Conservation (phyloP, 2,797 vertebrate genomes). For the Catharus ustulatus region DNA sequence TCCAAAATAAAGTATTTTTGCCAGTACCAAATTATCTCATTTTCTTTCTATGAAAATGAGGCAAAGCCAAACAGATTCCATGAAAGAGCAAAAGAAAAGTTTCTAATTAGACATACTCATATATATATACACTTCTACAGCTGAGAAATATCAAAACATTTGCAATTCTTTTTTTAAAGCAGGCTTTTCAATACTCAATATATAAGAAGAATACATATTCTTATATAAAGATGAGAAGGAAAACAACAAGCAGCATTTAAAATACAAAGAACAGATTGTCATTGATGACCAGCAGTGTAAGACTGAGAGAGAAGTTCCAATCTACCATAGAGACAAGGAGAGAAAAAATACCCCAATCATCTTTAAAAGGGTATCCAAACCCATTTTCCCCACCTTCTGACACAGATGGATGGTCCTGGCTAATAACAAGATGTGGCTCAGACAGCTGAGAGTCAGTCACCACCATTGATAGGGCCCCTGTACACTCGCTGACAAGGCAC, state of each 20-base stretch:
- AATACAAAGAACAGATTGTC: not conserved
- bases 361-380: not conserved
- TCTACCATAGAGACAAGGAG: not conserved
- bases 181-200: not conserved
- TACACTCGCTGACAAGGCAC: not conserved
- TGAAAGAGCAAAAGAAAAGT: not conserved
- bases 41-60: not conserved
- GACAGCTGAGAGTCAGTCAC: not conserved
- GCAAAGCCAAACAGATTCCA: not conserved
- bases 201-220: not conserved
- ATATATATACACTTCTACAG: not conserved
- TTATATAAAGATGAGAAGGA: not conserved
- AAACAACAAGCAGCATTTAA: not conserved
- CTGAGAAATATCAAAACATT: not conserved
- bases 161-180: not conserved
- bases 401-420: not conserved
- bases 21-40: not conserved
- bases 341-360: rapidly evolving
- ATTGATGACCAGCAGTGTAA: not conserved
- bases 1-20: not conserved
- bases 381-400: not conserved
- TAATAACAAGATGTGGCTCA: not conserved
- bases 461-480: not conserved
- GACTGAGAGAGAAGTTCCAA: not conserved
- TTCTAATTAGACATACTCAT: not conserved